These are phyloP conservation scores for Vollenhovia emeryi DNA, from an alignment of 1,140 invertebrate species.

Conservation along the genomic window DNA sequence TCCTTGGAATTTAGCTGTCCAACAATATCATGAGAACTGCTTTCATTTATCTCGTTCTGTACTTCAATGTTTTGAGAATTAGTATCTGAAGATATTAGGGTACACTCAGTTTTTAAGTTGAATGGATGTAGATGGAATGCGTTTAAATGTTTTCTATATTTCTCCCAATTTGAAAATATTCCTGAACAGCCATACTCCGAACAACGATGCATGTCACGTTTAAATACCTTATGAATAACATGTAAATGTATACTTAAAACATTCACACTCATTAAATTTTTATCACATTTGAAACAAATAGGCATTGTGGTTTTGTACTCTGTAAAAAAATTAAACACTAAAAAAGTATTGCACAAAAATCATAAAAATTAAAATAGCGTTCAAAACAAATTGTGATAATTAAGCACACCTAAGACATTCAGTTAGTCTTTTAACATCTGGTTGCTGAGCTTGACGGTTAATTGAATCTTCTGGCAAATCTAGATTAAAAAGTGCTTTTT, in stretches of 20 bases:
- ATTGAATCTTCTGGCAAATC: slow-evolving; percentile 14
- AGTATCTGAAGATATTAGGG: background rate
- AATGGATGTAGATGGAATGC: background rate
- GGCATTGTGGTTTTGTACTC: background rate
- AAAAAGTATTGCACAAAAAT: slow-evolving; percentile 15
- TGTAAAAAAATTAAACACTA: background rate
- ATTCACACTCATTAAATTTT: background rate
- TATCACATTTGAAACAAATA: slow-evolving; percentile 1
- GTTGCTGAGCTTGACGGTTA: background rate
- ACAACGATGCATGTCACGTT: slow-evolving; percentile 2
- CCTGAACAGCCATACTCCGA: background rate
- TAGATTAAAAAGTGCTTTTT: slow-evolving; percentile 41
- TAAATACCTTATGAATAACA: background rate
- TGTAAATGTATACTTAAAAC: slow-evolving; percentile 18
- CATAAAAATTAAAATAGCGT: background rate
- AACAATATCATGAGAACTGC: background rate
- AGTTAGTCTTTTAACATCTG: slow-evolving; percentile 27
- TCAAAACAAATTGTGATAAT: background rate
- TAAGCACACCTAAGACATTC: slow-evolving; percentile 11
- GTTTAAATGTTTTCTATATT: background rate
- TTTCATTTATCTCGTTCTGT: background rate
- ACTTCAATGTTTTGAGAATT: background rate
- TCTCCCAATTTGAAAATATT: slow-evolving; percentile 27
- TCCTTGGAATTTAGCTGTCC: background rate
- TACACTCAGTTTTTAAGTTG: slow-evolving; percentile 7